phyloP scores from a whole-genome alignment of 2,797 vertebrate species.

The Gymnoscopelus braueri region DNA sequence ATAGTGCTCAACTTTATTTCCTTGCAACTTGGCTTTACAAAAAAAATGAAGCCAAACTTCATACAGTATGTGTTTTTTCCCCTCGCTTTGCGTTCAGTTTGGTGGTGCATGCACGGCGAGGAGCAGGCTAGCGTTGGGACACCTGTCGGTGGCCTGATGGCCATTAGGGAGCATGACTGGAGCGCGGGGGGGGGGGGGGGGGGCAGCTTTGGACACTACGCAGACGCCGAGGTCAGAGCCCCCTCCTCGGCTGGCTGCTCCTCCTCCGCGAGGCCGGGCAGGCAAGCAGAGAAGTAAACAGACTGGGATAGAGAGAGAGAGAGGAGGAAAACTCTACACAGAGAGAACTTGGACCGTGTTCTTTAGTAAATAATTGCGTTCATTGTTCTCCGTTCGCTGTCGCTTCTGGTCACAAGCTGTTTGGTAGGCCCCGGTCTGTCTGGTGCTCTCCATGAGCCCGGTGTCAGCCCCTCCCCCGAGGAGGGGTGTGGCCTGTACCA shows the following conservation, averaged over 20 bases:
- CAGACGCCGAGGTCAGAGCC: slow-evolving; percentile 66
- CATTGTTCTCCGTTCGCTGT: slow-evolving; percentile 82
- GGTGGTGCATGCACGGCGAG: slow-evolving; percentile 21
- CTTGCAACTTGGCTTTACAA: no score
- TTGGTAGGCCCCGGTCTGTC: slow-evolving; percentile 86
- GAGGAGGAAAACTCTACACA: slow-evolving; percentile 75
- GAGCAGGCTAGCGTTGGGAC: slow-evolving; percentile 62
- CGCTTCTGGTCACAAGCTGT: slow-evolving; percentile 86
- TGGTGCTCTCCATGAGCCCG: slow-evolving; percentile 79
- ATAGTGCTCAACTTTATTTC: no score
- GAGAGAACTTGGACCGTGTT: slow-evolving; percentile 80
- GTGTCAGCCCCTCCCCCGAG: slow-evolving; percentile 77
- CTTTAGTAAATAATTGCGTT: slow-evolving; percentile 83
- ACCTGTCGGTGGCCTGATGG: slow-evolving; percentile 59
- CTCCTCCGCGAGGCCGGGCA: slow-evolving; percentile 28
- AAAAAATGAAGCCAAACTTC: no score
- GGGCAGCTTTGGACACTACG: slow-evolving; percentile 65
- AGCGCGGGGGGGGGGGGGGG: slow-evolving; percentile 49
- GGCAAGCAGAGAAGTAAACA: no score
- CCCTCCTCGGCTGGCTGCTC: slow-evolving; percentile 22
- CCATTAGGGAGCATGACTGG: slow-evolving; percentile 32
- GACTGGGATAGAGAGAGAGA: slow-evolving; percentile 25
- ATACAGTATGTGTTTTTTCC: no score
- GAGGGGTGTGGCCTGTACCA: slow-evolving; percentile 81
- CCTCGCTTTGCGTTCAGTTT: no score